Percentiles rank a stretch among this genome's conserved stretches.
Evolutionary conservation across 2,797 vertebrate genomes (phyloP).

Genomic region (Salmo trutta): DNA sequence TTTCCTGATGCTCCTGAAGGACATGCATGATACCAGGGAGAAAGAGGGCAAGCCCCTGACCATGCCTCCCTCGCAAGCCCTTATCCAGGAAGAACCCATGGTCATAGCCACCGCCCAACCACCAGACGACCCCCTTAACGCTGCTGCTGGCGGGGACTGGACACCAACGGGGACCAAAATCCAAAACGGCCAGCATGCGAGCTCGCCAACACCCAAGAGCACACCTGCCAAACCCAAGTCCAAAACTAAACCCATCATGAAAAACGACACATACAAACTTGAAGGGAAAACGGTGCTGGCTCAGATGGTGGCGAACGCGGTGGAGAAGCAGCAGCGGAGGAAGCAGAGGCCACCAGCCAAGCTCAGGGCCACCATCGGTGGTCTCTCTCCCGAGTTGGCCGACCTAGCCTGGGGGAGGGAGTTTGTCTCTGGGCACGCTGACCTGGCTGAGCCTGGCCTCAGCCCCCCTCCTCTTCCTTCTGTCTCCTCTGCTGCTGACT

Average conservation of each 20-base stretch:
- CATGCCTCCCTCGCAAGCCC: conserved; percentile 63
- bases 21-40: conserved; percentile 92
- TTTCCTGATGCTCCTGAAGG: conserved; percentile 95
- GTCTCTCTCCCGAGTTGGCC: conserved; percentile 55
- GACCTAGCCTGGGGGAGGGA: conserved; percentile 65
- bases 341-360: conserved; percentile 66
- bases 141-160: conserved; percentile 31
- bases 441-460: conserved; percentile 38
- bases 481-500: conserved; percentile 15
- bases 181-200: conserved; percentile 51
- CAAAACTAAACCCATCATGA: conserved; percentile 61
- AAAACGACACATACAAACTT: conserved; percentile 57
- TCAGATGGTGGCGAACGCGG: conserved; percentile 36
- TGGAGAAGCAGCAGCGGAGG: conserved; percentile 60
- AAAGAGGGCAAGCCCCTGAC: conserved; percentile 88
- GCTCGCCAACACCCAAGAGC: conserved; percentile 38
- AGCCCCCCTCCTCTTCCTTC: not conserved
- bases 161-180: conserved; percentile 37
- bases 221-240: conserved; percentile 39
- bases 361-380: conserved; percentile 49
- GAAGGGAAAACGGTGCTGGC: conserved; percentile 46
- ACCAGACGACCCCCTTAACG: conserved; percentile 14
- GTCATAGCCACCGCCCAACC: conserved; percentile 55
- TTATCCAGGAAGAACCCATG: conserved; percentile 79
- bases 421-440: conserved; percentile 58